Evolutionary conservation across 2,888 invertebrate species (phyloP), one percentile per base, ranked within the genome.

Genomic region (Deroplatys truncata): DNA sequence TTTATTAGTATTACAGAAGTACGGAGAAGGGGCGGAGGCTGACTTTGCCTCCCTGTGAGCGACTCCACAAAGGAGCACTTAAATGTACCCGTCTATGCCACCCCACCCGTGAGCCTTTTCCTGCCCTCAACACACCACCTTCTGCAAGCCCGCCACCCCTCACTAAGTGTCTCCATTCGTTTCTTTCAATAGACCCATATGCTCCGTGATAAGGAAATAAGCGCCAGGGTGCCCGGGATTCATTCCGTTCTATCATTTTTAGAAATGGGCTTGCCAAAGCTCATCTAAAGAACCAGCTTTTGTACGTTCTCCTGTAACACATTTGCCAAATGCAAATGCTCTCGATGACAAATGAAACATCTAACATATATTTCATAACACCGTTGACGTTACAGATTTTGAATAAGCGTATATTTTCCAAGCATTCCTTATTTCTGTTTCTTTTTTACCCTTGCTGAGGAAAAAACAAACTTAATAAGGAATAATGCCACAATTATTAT

Each of bases 31-130:
- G 85, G 25, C 28, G 85, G 28, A 28, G 28, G 28, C 84, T 84
- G 84, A 84, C 29, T 72, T 72, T 72, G 56, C 56, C 56, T 72
- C 20, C 28, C 84, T 84, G 84, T 84, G 29, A 28, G n/a, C 49
- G 56, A 49, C 85, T 85, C 85, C 85, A 85, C 85, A 85, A 85
- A 85, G 85, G 85, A 49, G 85, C 85, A 85, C 85, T 85, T 85
- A 85, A 85, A 35, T 49, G 15, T n/a, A 13, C n/a, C 28, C 84
- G 28, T 84, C 84, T 29, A 28, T n/a, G 28, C 49, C 56, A 49
- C 49, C 43, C 29, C 56, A 43, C 56, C 85, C 56, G 56, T 16
- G 56, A 72, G 56, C 56, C 56, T 72, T 72, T 72, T 72, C 56
- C 56, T 72, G 56, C 56, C 56, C 56, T 72, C 56, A 20, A 72